Evolutionary conservation across 2,797 vertebrate species (phyloP).

Genomic region (Rhyacichthys aspro): DNA sequence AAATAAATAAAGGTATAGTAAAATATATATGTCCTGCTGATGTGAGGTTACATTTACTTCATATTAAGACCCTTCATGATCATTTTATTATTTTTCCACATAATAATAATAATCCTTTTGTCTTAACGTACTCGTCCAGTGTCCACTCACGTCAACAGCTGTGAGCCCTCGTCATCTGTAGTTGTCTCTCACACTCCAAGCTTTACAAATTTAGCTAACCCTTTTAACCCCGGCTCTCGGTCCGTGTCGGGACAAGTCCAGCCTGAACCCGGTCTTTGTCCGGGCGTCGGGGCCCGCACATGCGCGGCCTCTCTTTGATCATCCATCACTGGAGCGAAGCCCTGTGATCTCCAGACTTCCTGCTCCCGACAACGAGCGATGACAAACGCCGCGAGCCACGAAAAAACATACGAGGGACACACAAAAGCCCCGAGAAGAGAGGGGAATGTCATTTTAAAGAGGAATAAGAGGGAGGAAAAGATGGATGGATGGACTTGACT

Average conservation of each 20-base stretch:
- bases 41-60: too few species aligned
- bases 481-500: conserved; percentile 11
- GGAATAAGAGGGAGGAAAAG: conserved; percentile 11
- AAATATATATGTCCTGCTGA: too few species aligned
- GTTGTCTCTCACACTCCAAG: background rate
- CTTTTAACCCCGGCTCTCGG: conserved; percentile 5
- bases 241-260: conserved; percentile 16
- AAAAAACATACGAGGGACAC: conserved; percentile 4
- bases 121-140: too few species aligned
- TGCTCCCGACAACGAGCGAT: conserved; percentile 41
- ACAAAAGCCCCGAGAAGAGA: background rate
- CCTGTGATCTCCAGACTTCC: conserved; percentile 53
- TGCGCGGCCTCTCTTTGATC: conserved; percentile 20
- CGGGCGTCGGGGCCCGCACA: conserved; percentile 14
- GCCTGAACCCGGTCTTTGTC: conserved; percentile 7
- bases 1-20: too few species aligned
- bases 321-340: conserved; percentile 14
- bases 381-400: conserved; percentile 33
- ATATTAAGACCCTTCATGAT: too few species aligned
- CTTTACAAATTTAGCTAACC: conserved; percentile 11
- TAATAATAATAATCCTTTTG: too few species aligned
- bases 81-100: too few species aligned
- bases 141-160: too few species aligned
- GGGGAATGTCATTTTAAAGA: background rate
- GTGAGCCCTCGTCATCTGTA: background rate